These are phyloP conservation scores for Nipponia nippon DNA, from an alignment of 2,113 vertebrate species.

Conservation along the genomic window DNA sequence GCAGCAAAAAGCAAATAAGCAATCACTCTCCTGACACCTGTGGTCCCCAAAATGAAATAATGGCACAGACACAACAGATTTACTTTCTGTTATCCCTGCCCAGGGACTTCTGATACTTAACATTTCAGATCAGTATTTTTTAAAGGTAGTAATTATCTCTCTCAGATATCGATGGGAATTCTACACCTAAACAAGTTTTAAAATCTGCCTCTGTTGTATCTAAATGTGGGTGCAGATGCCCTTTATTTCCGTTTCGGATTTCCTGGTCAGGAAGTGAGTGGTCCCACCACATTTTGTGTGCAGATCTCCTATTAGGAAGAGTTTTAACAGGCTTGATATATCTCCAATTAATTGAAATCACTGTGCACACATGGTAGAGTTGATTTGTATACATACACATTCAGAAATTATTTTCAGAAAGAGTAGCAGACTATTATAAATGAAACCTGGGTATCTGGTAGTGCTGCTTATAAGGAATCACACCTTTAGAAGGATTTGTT, in stretches of 20 bases:
- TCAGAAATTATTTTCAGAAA: neutral
- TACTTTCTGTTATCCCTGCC: neutral
- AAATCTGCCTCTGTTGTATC: neutral
- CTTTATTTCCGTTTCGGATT: neutral
- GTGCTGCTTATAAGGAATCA: neutral
- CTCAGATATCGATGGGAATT: accelerated
- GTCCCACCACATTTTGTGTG: neutral
- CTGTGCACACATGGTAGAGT: neutral
- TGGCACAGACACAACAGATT: neutral
- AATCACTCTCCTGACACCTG: neutral
- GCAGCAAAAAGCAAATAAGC: neutral
- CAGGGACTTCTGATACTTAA: neutral
- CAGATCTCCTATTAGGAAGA: neutral
- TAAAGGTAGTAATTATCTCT: neutral
- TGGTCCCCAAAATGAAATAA: neutral
- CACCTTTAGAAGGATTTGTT: neutral
- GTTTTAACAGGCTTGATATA: neutral
- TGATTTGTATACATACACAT: neutral
- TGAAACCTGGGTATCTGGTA: neutral
- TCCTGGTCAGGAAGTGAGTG: neutral
- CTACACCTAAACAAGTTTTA: neutral
- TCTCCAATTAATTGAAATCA: neutral
- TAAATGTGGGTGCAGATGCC: neutral
- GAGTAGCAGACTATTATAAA: neutral
- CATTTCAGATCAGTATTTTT: neutral